Evolutionary conservation across 1,140 invertebrate genomes (phyloP), one percentile per base, ranked within the genome.

Genomic region (Tetranychus cinnabarinus): DNA sequence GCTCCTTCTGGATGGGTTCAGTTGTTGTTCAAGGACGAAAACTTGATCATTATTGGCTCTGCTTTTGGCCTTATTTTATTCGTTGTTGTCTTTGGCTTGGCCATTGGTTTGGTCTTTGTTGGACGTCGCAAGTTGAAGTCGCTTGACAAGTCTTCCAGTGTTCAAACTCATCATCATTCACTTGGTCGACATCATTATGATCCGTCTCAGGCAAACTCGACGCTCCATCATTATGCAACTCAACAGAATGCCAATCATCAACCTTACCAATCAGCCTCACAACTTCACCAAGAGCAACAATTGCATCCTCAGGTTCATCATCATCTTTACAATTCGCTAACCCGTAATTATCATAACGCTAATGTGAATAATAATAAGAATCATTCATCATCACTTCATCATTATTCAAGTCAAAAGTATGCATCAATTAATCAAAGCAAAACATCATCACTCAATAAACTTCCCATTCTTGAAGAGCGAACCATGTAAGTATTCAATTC

Each of bases 31-130:
- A 61, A 63, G 36, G 67, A 68, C 45, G 67, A 68, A 59, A 68
- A 68, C 61, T 58, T 68, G 8, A 55, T 68, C 4, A 65, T 68
- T 5, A 63, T 68, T n/a, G 66, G 67, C 31, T 61, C 63, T 2
- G 58, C 65, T 10, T 65, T 64, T 35, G 67, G 64, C n/a, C 61
- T 58, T 8, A 63, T 68, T 34, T 64, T 68, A 1, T 61, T 68
- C 15, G 45, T 68, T 35, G 59, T 67, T 15, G 58, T 67, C 1
- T 45, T 65, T 10, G 62, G 59, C 35, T 57, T 64, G 13, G 67
- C 63, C 15, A 62, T 67, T 6, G 61, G 61, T 1, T 47, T 66
- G 8, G 59, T 68, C 6, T 46, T 33, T 15, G 2, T 59, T 10
- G 58, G 23, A 2, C 58, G 58, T 7, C 10, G 33, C 3, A 46